Evolutionary conservation across 2,888 invertebrate genomes (phyloP), one percentile per base, ranked within the genome.

Genomic region (Sarcophaga caerulescens): DNA sequence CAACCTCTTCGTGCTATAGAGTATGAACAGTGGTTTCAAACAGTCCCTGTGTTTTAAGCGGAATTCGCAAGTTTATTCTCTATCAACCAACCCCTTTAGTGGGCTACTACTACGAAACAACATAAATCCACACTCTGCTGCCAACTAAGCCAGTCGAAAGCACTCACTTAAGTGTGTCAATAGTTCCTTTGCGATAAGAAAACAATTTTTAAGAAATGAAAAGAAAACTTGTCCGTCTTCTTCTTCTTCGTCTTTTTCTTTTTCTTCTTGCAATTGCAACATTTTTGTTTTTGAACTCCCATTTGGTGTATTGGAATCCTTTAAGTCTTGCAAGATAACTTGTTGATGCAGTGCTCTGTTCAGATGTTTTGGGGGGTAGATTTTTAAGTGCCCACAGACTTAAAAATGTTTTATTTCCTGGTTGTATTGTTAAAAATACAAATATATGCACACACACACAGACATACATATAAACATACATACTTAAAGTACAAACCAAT

Each of bases 241-340:
- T 14, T 47, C 14, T 12, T 47, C 14, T 3, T 23, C 21, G 2
- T 47, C 14, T 12, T 47, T 4, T 3, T 60, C 1, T 2, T 47
- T 2, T 47, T 14, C 5, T 60, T 19, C 1, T 47, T 60, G 17
- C 57, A 17, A n/a, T 19, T 60, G 60, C 57, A 57, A 57, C 17
- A 57, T 57, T 60, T n/a, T 45, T 73, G 4, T 63, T 63, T 35
- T 57, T 77, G 35, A 35, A 35, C 35, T 35, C 8, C 35, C 10
- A 23, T 69, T 69, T 63, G 47, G 6, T n/a, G 35, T 70, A 47
- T 23, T 60, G 63, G 17, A 63, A 65, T 71, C 79, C 65, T 71
- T 52, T 79, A 79, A 75, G 73, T n/a, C 35, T 44, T 52, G 44
- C 74, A 84, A 78, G 70, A 84, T 69, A 84, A 80, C 75, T 57